These are phyloP conservation scores for Acronicta leporina DNA, from an alignment of 2,888 invertebrate genomes.

Conservation along the genomic window DNA sequence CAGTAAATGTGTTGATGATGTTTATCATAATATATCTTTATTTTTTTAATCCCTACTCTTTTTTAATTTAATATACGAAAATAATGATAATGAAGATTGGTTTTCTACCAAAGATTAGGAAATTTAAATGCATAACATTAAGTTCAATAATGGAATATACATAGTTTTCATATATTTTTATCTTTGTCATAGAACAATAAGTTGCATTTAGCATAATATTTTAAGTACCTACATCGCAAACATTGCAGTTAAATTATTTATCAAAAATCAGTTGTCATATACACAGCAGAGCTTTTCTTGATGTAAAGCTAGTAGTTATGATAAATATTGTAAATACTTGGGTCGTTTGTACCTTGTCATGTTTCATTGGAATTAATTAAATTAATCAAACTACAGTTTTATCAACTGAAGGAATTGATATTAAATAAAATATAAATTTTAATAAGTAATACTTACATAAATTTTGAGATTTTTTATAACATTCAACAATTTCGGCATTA, in stretches of 20 bases:
- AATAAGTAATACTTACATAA: constrained; percentile 46
- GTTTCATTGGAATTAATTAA: constrained; percentile 37
- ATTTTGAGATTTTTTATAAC: constrained; percentile 38
- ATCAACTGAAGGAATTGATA: constrained; percentile 80
- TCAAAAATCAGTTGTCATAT: constrained; percentile 19
- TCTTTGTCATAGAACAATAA: constrained; percentile 42
- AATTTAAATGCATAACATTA: constrained; percentile 35
- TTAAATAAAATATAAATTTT: constrained; percentile 54
- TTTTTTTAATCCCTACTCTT: constrained; percentile 27
- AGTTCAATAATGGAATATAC: constrained; percentile 26
- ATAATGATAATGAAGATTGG: constrained; percentile 35
- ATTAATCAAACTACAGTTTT: constrained; percentile 55
- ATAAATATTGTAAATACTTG: constrained; percentile 34
- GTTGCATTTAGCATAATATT: constrained; percentile 47
- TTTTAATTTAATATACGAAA: constrained; percentile 19
- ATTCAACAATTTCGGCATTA: constrained; percentile 43
- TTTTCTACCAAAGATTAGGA: constrained; percentile 56
- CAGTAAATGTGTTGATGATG: too few relatives aligned
- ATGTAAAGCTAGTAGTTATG: constrained; percentile 12
- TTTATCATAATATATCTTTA: constrained; percentile 12
- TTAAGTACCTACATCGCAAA: constrained; percentile 35
- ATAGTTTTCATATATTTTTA: constrained; percentile 47
- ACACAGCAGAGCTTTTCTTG: constrained; percentile 6
- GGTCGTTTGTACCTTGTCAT: constrained; percentile 24
- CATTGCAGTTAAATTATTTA: constrained; percentile 27